Evolutionary conservation across 2,888 invertebrate species (phyloP), one percentile per base, ranked within the genome.

Genomic region (Sisyra terminalis): DNA sequence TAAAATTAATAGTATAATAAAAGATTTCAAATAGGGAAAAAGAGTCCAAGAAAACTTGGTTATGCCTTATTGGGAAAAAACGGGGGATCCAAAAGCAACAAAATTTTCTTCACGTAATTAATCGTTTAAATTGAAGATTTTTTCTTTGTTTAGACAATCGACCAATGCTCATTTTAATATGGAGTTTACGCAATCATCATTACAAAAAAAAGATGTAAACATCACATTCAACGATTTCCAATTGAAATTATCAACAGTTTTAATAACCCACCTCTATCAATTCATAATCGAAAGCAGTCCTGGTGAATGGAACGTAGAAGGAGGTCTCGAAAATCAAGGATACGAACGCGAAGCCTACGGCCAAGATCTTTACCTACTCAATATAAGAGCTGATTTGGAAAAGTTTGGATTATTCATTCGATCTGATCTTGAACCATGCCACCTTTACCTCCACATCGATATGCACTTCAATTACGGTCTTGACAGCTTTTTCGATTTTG

Each of bases 301-400:
- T 58, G 67, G 67, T 18, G 75, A 73, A 48, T 71, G 70, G 50
- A 67, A 67, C 29, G 58, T 70, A 47, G 78, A 79, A 6, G 73
- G 73, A 5, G 81, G 81, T 0, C 70, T 80, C 15, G 66, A 81
- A 18, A 82, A 82, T 56, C 76, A 75, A 46, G 81, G 78, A 0
- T 82, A 81, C 52, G 75, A 80, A 37, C 73, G 73, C 4, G 78
- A 77, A 49, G 54, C 57, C n/a, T 54, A 52, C 45, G 49, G 48
- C 24, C 7, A 3, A 3, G 24, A 24, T 3, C 7, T 24, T 3
- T 5, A 24, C 24, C 24, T 5, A 24, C 3, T 24, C 24, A 24
- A 24, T 24, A 7, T 24, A 5, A 24, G 7, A 24, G 24, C 7
- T 24, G 24, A 24, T 7, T 7, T 24, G 7, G 24, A 24, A 24